Evolutionary conservation across 2,797 vertebrate genomes (phyloP), one percentile per base, ranked within the genome.

Genomic region (Phalloptychus januarius): DNA sequence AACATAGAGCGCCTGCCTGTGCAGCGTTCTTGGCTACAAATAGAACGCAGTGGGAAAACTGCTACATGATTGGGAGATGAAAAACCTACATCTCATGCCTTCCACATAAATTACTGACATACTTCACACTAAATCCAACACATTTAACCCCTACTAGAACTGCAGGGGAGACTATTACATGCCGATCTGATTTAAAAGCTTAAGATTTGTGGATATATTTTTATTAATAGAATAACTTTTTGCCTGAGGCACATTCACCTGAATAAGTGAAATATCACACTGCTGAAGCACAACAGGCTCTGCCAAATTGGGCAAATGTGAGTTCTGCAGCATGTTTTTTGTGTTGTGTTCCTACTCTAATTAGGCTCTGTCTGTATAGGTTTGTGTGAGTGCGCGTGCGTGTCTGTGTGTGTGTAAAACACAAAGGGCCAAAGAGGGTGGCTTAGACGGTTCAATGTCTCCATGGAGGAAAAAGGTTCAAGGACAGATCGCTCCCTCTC

Each of bases 401-500:
- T 5, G n/a, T 18, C 20, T 52, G 23, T 23, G 56, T 58, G 58
- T 3, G 58, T 61, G 31, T 16, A 63, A 72, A 63, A 69, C 76
- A 82, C 82, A 86, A 76, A 83, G 82, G 80, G 77, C 84, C 88
- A 84, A 79, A 86, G 80, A 87, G 79, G 87, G 86, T 1, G n/a
- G 75, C 77, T 81, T 42, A 85, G 90, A 90, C 86, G 85, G 87
- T 85, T 91, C 91, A 92, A 93, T 93, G 88, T 85, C 78, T 92
- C 92, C 84, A 5, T 86, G 36, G 92, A 94, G 93, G 83, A 82
- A 94, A 92, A 83, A 79, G 87, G 89, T 93, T 93, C 92, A 94
- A 93, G 91, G 92, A 93, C 89, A 85, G 78, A 86, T 85, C 58
- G 58, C 18, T 25, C 85, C 89, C 82, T n/a, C 78, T 90, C 77